Percentiles rank a stretch among this genome's conserved stretches.
These are phyloP conservation scores for Porphyrio hochstetteri DNA, from an alignment of 2,113 vertebrate genomes.

Conservation along the genomic window DNA sequence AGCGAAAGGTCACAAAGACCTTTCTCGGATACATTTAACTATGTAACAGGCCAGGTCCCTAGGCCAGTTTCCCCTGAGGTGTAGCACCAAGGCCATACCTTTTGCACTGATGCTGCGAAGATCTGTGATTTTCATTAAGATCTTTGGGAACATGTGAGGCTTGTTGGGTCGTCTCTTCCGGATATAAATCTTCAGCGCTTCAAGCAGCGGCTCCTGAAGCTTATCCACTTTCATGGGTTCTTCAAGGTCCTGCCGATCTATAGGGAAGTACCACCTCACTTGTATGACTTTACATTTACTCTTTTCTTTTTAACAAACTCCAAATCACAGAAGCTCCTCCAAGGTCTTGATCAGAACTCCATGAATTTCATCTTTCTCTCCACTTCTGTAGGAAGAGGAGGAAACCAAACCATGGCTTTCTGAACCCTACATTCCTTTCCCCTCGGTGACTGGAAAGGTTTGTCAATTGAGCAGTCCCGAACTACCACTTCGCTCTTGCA, in stretches of 20 bases:
- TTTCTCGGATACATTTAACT: background rate
- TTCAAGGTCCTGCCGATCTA: conserved; percentile 94
- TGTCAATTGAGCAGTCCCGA: background rate
- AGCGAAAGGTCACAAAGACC: background rate
- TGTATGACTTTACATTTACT: background rate
- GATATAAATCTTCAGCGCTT: conserved; percentile 96
- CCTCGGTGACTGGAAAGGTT: background rate
- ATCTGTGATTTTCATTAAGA: conserved; percentile 98
- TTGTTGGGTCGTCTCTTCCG: conserved; percentile 91
- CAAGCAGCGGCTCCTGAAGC: conserved; percentile 91
- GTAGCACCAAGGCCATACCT: conserved; percentile 70
- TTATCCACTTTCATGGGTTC: conserved; percentile 95
- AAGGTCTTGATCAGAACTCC: background rate
- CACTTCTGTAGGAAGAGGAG: background rate
- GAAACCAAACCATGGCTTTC: background rate
- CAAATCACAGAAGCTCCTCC: background rate
- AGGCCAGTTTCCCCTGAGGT: background rate
- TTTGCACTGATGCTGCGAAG: conserved; percentile 95
- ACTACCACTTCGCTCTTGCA: background rate
- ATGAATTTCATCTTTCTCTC: background rate
- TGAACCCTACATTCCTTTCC: background rate
- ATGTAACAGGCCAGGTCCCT: background rate
- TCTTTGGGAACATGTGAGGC: conserved; percentile 96
- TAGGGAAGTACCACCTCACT: background rate
- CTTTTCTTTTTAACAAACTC: background rate